A percentile compares a stretch with the other conserved stretches of the same genome.
These are phyloP conservation scores for Lagenorhynchus albirostris DNA, from an alignment of 2,113 vertebrate genomes.

Conservation along the genomic window DNA sequence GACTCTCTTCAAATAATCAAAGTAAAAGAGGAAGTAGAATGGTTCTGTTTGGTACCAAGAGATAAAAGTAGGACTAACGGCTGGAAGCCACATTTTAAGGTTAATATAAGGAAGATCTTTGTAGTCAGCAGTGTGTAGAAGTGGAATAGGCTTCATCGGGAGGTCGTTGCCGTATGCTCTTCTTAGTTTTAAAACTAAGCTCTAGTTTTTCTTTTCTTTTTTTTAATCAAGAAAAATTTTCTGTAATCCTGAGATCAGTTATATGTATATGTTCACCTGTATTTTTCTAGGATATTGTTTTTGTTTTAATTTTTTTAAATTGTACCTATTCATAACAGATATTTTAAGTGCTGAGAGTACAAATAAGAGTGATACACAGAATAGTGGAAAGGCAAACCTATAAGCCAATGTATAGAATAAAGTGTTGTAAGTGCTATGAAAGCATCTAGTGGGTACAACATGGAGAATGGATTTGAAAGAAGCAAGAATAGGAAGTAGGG, in stretches of 20 bases:
- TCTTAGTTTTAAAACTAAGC: neutral
- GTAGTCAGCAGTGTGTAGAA: neutral
- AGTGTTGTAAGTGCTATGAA: neutral
- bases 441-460: neutral
- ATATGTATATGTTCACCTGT: neutral
- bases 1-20: neutral
- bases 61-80: neutral
- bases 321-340: neutral
- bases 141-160: neutral
- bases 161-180: neutral
- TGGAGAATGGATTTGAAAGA: neutral
- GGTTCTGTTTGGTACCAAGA: neutral
- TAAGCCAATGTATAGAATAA: neutral
- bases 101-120: neutral
- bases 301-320: neutral
- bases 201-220: neutral
- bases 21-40: neutral
- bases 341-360: neutral
- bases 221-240: neutral
- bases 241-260: neutral
- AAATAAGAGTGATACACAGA: neutral
- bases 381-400: neutral
- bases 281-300: neutral
- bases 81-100: neutral
- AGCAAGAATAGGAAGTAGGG: neutral